Conservation (phyloP, 1,140 invertebrate species). For the Planococcus citri region DNA sequence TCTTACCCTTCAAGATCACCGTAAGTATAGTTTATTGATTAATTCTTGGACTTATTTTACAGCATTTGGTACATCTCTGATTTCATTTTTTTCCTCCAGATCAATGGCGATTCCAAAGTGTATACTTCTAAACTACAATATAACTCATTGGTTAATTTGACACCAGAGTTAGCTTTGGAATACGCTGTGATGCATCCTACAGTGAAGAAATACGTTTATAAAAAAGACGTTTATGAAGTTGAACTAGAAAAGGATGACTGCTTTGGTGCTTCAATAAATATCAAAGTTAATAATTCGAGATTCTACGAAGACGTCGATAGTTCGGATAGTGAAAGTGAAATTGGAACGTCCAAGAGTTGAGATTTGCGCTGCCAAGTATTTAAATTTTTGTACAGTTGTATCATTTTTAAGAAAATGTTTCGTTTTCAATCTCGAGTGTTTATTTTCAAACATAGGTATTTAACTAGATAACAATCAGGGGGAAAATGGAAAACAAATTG, state of each 20-base stretch:
- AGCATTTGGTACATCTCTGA: no score
- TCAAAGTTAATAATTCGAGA: neutral
- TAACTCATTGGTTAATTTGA: neutral
- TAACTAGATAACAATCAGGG: no score
- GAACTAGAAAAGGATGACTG: neutral
- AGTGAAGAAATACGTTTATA: neutral
- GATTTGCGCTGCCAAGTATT: no score
- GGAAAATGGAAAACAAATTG: no score
- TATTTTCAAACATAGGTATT: no score
- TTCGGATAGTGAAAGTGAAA: neutral
- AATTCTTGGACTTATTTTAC: no score
- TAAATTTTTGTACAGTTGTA: no score
- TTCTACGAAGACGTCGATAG: neutral
- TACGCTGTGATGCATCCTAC: neutral
- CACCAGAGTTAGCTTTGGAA: neutral
- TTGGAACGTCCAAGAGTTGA: neutral
- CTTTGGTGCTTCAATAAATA: neutral
- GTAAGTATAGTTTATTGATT: neutral
- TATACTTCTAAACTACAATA: neutral
- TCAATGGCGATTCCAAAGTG: neutral
- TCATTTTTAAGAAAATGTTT: no score
- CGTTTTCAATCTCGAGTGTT: no score
- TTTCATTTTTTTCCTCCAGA: neutral
- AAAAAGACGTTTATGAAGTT: neutral
- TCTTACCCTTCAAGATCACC: neutral